Conservation (phyloP, 2,797 vertebrate species). For the Manis javanica region DNA sequence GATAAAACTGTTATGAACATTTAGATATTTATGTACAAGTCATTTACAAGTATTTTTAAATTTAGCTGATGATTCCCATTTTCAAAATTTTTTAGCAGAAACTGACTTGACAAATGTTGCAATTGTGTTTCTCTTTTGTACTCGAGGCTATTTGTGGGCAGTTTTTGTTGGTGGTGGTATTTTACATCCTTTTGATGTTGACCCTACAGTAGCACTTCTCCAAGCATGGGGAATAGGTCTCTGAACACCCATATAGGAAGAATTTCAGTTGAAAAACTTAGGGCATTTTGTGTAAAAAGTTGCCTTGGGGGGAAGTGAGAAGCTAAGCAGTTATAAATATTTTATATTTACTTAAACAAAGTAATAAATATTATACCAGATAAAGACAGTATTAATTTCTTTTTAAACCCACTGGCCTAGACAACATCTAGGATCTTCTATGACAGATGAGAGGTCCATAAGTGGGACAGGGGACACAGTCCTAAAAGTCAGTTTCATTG, state of each 20-base stretch:
- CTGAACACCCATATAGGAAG: slow-evolving; percentile 31
- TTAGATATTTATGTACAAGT: slow-evolving; percentile 40
- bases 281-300: slow-evolving; percentile 18
- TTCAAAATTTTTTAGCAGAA: slow-evolving; percentile 61
- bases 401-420: slow-evolving; percentile 35
- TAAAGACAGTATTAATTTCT: slow-evolving; percentile 16
- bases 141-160: slow-evolving; percentile 47
- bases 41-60: slow-evolving; percentile 42
- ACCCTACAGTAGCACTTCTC: slow-evolving; percentile 16
- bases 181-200: slow-evolving; percentile 68
- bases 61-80: slow-evolving; percentile 45
- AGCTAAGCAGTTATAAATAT: slow-evolving; percentile 2
- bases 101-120: slow-evolving; percentile 40
- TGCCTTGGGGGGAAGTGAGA: background rate
- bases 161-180: slow-evolving; percentile 68
- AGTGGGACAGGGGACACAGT: background rate
- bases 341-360: slow-evolving; percentile 56
- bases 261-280: slow-evolving; percentile 58
- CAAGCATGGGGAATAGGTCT: slow-evolving; percentile 46
- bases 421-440: slow-evolving; percentile 24
- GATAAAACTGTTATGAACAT: slow-evolving; percentile 45
- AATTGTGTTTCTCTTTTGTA: slow-evolving; percentile 64
- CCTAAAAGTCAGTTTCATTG: slow-evolving; percentile 21
- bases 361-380: slow-evolving; percentile 38
- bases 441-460: background rate